A percentile compares a stretch with the other conserved stretches of the same genome.
These are phyloP conservation scores for Lasioglossum leucozonium DNA, from an alignment of 2,888 invertebrate species.

Conservation along the genomic window DNA sequence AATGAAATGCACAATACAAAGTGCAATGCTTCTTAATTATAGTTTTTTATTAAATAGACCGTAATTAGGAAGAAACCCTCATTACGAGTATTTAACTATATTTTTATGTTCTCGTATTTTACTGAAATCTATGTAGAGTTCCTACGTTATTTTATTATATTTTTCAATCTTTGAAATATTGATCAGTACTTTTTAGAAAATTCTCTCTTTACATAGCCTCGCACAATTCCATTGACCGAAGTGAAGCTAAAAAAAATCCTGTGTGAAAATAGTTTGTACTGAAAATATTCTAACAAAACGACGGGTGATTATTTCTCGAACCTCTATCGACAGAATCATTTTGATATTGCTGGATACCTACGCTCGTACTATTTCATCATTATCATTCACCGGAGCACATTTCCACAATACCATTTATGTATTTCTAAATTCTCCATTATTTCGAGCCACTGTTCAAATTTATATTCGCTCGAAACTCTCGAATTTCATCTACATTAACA, in stretches of 20 bases:
- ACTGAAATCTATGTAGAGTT: too few species aligned
- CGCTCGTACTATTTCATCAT: not conserved
- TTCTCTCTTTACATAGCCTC: too few species aligned
- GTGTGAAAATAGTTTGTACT: too few species aligned
- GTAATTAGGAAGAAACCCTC: too few species aligned
- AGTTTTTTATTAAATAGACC: too few species aligned
- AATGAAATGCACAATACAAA: not conserved
- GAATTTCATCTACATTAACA: not conserved
- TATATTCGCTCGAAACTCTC: not conserved
- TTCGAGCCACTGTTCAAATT: not conserved
- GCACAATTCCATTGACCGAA: too few species aligned
- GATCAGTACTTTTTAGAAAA: too few species aligned
- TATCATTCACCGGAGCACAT: not conserved
- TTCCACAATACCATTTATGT: not conserved
- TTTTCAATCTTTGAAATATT: too few species aligned
- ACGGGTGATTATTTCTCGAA: not conserved
- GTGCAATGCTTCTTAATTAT: not conserved
- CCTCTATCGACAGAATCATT: not conserved
- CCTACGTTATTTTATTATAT: too few species aligned
- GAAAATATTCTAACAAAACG: not conserved
- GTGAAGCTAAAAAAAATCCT: too few species aligned
- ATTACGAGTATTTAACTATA: too few species aligned
- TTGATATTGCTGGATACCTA: not conserved
- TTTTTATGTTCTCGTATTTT: too few species aligned
- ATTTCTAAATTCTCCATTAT: not conserved